phyloP scores from a whole-genome alignment of 2,113 vertebrate species.

The Accipiter virgatus region DNA sequence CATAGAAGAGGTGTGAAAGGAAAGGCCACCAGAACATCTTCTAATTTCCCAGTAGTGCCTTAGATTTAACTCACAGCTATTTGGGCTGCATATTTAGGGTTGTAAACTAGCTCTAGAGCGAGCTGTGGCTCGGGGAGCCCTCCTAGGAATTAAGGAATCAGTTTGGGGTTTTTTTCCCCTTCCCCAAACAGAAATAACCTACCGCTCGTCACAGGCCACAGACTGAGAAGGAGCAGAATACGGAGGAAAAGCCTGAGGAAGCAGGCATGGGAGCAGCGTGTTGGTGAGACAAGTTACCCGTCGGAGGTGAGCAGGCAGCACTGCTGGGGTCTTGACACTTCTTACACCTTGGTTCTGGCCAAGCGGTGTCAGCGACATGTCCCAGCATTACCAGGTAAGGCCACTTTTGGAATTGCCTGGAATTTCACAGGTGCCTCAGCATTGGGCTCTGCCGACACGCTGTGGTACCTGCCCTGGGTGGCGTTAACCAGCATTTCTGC shows the following conservation, averaged over 20 bases:
- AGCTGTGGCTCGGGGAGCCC: background rate
- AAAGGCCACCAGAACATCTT: background rate
- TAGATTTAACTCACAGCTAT: background rate
- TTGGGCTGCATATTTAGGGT: background rate
- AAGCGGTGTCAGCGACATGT: background rate
- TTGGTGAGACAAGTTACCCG: accelerated
- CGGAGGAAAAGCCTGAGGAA: background rate
- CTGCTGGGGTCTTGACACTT: background rate
- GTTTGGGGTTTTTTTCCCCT: background rate
- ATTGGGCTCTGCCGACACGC: background rate
- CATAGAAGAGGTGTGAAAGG: background rate
- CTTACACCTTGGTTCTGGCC: background rate
- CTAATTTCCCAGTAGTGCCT: background rate
- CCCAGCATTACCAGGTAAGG: accelerated
- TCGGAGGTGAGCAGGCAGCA: background rate
- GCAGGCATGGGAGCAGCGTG: accelerated
- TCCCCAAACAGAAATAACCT: background rate
- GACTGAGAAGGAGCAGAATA: background rate
- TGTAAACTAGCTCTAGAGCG: background rate
- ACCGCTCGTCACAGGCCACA: background rate
- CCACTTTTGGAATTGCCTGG: background rate
- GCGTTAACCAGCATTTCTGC: background rate
- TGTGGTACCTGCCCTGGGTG: background rate
- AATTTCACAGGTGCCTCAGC: accelerated
- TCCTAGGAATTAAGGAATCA: background rate